Evolutionary conservation across 1,140 invertebrate genomes (phyloP).

Genomic region (Drosophila melanica): DNA sequence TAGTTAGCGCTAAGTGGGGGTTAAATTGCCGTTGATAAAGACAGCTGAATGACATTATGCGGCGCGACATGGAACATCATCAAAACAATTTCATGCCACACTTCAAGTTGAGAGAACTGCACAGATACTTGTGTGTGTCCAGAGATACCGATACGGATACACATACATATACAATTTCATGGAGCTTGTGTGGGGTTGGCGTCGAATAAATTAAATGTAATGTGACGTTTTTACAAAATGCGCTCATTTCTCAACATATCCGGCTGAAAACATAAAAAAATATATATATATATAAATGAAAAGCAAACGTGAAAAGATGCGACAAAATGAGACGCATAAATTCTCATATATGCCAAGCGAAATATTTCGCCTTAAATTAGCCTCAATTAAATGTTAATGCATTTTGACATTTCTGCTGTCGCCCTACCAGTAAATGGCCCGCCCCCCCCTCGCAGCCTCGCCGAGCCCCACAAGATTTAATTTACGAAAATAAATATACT

Average conservation of each 20-base stretch:
- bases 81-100: slow-evolving; percentile 76
- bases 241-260: slow-evolving; percentile 81
- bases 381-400: slow-evolving; percentile 84
- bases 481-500: slow-evolving; percentile 38
- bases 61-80: slow-evolving; percentile 53
- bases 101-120: slow-evolving; percentile 49
- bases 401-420: slow-evolving; percentile 82
- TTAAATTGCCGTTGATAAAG: slow-evolving; percentile 64
- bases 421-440: slow-evolving; percentile 13
- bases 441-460: background rate
- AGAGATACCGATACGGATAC: slow-evolving; percentile 9
- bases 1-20: slow-evolving; percentile 43
- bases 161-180: slow-evolving; percentile 21
- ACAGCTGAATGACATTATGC: slow-evolving; percentile 68
- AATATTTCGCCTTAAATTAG: slow-evolving; percentile 84
- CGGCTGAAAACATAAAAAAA: slow-evolving; percentile 39
- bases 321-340: slow-evolving; percentile 77
- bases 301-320: slow-evolving; percentile 37
- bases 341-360: slow-evolving; percentile 74
- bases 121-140: slow-evolving; percentile 15
- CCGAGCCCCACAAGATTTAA: slow-evolving; percentile 23
- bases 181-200: slow-evolving; percentile 40
- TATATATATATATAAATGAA: slow-evolving; percentile 19
- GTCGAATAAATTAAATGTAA: slow-evolving; percentile 83
- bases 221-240: slow-evolving; percentile 84